phyloP scores from a whole-genome alignment of 2,113 vertebrate species.

The Tetrao urogallus region DNA sequence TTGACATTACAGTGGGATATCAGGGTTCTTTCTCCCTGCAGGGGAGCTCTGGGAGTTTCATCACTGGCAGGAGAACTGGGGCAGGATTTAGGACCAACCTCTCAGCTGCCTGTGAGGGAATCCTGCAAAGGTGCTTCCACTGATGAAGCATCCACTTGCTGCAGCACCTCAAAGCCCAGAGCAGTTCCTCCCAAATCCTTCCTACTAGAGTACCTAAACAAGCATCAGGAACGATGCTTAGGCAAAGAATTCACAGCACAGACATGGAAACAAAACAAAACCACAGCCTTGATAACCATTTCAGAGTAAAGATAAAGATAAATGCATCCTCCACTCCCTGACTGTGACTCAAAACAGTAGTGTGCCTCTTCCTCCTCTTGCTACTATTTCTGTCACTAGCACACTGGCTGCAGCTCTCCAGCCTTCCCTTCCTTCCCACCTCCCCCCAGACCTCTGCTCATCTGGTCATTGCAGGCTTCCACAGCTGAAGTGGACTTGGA shows the following conservation, averaged over 20 bases:
- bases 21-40: background rate
- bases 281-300: background rate
- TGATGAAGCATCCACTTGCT: background rate
- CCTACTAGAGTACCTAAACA: background rate
- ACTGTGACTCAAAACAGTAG: background rate
- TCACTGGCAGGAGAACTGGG: background rate
- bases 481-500: background rate
- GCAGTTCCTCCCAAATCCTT: background rate
- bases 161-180: accelerated
- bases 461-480: background rate
- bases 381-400: background rate
- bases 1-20: accelerated
- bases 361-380: background rate
- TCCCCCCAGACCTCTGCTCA: background rate
- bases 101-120: background rate
- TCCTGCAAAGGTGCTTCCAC: accelerated
- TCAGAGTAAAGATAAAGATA: background rate
- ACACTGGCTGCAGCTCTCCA: background rate
- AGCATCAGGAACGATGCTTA: background rate
- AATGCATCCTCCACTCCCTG: background rate
- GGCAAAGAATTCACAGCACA: background rate
- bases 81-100: background rate
- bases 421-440: too few species aligned
- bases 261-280: background rate
- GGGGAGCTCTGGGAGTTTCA: background rate